Base-by-base conservation (phyloP, 2,113 vertebrate species). In the Oreochromis tanganicae region DNA sequence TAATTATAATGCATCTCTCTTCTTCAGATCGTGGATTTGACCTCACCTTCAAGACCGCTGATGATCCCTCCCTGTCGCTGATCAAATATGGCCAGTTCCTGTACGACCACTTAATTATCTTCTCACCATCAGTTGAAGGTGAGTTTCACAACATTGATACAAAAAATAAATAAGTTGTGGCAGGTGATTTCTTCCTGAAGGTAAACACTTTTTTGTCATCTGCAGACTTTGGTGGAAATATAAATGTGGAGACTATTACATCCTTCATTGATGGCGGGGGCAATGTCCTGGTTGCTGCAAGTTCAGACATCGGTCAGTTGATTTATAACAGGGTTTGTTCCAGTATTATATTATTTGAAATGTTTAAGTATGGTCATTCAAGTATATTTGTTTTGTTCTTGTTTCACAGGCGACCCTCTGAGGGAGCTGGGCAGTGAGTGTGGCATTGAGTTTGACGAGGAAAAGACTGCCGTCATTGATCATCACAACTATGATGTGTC, bases 371-470 rank as follows among this genome's bases (percentile, higher is more conserved):
- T 34, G 59, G 5, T 54, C 8, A 34, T 54, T 80, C 9, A 63
- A 83, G 1, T 14, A 38, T 54, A 16, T 29, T 75, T 75, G 6
- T 75, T 75, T 75, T 50, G n/a, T 68, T 57, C 3, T 12, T 82
- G n/a, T 41, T 78, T 13, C 66, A 59, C 87, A 99, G 99, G 99
- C 2, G 99, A 99, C 89, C 98, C 99, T 0, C 95, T 99, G 87
- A 97, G 99, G 36, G 99, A 99, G 93, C 95, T 99, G 92, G 99
- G 98, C 34, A 99, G 98, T 1, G 98, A 99, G 92, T 99, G 99
- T 11, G 99, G 99, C 4, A 98, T 99, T 1, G 99, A 99, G 94
- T 99, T 99, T 41, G 99, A 99, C n/a, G 99, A 99, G 92, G 99
- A 99, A 68, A 97, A 97, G 92, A 99, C 99, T 0, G 97, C 97